phyloP scores from a whole-genome alignment of 2,888 invertebrate species.

The Meandrusa payeni region DNA sequence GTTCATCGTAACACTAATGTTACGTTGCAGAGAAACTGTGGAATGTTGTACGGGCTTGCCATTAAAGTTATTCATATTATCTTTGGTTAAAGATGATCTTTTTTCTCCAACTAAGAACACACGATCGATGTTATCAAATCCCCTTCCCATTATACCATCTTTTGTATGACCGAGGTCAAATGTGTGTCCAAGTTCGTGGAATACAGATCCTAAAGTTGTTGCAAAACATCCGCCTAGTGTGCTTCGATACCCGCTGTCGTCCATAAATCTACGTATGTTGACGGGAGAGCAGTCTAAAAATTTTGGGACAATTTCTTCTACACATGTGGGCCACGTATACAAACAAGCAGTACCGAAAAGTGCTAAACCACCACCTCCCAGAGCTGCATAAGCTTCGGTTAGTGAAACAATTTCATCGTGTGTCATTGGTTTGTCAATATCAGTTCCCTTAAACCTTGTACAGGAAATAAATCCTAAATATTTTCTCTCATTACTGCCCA shows the following conservation, averaged over 20 bases:
- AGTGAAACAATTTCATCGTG: slow-evolving; percentile 86
- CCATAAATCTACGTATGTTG: slow-evolving; percentile 88
- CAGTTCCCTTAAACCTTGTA: slow-evolving; percentile 87
- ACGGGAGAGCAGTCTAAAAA: slow-evolving; percentile 80
- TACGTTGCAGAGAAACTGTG: slow-evolving; percentile 80
- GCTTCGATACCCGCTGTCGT: slow-evolving; percentile 95
- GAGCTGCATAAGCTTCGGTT: slow-evolving; percentile 91
- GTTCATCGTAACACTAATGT: slow-evolving; percentile 83
- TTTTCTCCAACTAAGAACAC: slow-evolving; percentile 85
- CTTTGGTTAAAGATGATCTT: slow-evolving; percentile 62
- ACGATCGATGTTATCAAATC: slow-evolving; percentile 90
- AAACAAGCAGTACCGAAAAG: slow-evolving; percentile 94
- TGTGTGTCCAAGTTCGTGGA: slow-evolving; percentile 96
- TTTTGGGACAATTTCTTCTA: slow-evolving; percentile 84
- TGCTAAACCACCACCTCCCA: slow-evolving; percentile 95
- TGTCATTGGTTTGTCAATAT: slow-evolving; percentile 81
- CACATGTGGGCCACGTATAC: slow-evolving; percentile 91
- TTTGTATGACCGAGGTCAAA: slow-evolving; percentile 96
- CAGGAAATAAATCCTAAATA: slow-evolving; percentile 95
- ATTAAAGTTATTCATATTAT: slow-evolving; percentile 80
- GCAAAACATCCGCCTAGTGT: slow-evolving; percentile 94
- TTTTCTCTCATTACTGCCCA: slow-evolving; percentile 86
- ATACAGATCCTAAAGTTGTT: slow-evolving; percentile 93
- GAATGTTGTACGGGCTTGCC: slow-evolving; percentile 83
- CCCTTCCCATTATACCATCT: slow-evolving; percentile 95